Base-by-base conservation (phyloP, 2,113 vertebrate genomes). In the Petrocephalus zakoni region DNA sequence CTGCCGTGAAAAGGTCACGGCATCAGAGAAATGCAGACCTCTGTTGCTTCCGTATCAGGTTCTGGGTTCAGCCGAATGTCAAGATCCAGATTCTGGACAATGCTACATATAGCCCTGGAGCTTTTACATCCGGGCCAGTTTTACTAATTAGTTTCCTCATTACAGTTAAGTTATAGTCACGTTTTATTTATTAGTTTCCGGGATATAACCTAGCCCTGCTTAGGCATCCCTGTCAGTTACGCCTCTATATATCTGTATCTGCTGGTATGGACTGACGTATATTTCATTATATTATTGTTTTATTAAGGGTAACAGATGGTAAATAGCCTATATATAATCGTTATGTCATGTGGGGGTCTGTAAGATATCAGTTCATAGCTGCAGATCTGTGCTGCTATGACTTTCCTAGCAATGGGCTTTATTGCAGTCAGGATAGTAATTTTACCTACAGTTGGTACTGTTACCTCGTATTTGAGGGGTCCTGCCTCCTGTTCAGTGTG, bases 1-100 rank as follows among this genome's bases (percentile, higher is more conserved):
- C 86, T 82, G 89, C 21, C 21, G 46, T 91, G 68, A 87, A 92
- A 93, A 93, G 37, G 88, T 93, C 90, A 93, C 13, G 53, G 8
- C 4, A 72, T 42, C 88, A 34, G 21, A 88, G 89, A 89, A 91
- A 92, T 87, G 88, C 87, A 88, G 91, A 88, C 88, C 86, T 49
- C 87, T 11, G 52, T 84, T 87, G 72, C 49, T 81, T 90, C 87
- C 90, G 85, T 94, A 90, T 72, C n/a, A 55, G 34, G 21, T 83
- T 46, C 25, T 58, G n/a, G 55, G 53, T 78, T 75, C 72, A 75
- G 19, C 81, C 21, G 46, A 83, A 83, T 83, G 81, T 83, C 81
- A 83, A 42, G 5, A 46, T 46, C 19, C 13, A 46, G 81, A 49
- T 49, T 83, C 46, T 83, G 81, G 81, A 49, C 81, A 49, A 47